Evolutionary conservation across 2,888 invertebrate species (phyloP).

Genomic region (Cantharis nigra): DNA sequence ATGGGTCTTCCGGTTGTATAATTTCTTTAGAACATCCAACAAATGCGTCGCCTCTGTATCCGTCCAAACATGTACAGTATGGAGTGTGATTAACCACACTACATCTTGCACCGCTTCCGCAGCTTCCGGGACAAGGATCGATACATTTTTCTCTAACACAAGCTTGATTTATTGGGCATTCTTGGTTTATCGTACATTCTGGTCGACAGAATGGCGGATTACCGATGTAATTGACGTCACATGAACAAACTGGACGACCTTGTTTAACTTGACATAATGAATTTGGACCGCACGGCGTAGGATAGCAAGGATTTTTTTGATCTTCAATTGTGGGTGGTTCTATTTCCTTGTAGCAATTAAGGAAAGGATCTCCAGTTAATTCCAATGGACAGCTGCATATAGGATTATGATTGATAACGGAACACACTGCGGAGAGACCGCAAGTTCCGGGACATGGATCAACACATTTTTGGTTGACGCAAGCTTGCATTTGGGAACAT

Average conservation of each 20-base stretch:
- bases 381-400: constrained; percentile 79
- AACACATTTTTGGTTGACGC: constrained; percentile 77
- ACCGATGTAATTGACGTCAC: constrained; percentile 77
- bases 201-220: constrained; percentile 82
- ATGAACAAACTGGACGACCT: constrained; percentile 79
- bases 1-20: constrained; percentile 61
- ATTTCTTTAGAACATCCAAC: constrained; percentile 71
- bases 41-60: constrained; percentile 84
- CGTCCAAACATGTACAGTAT: constrained; percentile 76
- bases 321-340: constrained; percentile 50
- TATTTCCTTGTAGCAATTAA: constrained; percentile 62
- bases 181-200: constrained; percentile 82
- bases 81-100: constrained; percentile 80
- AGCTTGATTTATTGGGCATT: constrained; percentile 77
- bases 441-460: constrained; percentile 87
- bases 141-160: constrained; percentile 82
- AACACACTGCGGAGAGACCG: constrained; percentile 75
- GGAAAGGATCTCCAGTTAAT: constrained; percentile 81
- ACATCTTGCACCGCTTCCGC: constrained; percentile 80
- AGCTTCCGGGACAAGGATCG: constrained; percentile 79
- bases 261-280: constrained; percentile 83
- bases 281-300: constrained; percentile 73
- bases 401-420: constrained; percentile 83
- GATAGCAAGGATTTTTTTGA: constrained; percentile 62
- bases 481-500: constrained; percentile 77